Percentiles rank a stretch among this genome's conserved stretches.
Conservation (phyloP, 2,797 vertebrate species). For the Dicrostonyx torquatus region DNA sequence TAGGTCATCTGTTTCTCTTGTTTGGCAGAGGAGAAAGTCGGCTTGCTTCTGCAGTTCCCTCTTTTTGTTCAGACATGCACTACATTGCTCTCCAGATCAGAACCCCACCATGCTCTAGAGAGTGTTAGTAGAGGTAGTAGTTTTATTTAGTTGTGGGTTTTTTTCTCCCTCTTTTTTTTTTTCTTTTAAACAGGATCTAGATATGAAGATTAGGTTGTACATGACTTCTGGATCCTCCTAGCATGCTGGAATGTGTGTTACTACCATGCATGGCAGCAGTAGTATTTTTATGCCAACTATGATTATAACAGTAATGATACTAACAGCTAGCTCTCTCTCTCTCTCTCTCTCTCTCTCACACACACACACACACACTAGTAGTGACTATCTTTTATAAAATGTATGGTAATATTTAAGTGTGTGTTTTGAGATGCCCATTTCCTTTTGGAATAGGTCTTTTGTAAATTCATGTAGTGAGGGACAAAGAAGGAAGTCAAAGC, state of each 20-base stretch:
- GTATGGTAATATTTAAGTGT: neutral
- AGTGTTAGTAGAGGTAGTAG: too few relatives aligned
- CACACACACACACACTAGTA: too few relatives aligned
- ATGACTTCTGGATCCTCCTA: neutral
- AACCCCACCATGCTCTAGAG: neutral
- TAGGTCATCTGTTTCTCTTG: neutral
- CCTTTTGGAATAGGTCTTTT: neutral
- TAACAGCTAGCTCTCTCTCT: neutral
- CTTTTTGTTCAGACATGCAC: neutral
- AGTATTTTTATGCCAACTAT: neutral
- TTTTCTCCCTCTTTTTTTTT: rapidly evolving
- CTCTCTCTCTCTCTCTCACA: too few relatives aligned
- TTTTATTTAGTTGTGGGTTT: neutral
- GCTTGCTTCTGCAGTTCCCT: neutral
- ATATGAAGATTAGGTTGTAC: neutral
- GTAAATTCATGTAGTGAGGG: neutral
- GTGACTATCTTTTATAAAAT: neutral
- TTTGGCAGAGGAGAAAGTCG: neutral
- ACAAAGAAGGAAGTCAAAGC: slow-evolving; percentile 10
- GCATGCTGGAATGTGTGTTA: neutral
- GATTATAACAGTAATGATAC: neutral
- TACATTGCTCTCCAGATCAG: neutral
- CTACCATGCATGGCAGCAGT: too few relatives aligned
- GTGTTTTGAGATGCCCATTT: slow-evolving; percentile 22
- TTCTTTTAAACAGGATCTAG: neutral